Evolutionary conservation across 2,888 invertebrate genomes (phyloP).

Genomic region (Phortica magna): DNA sequence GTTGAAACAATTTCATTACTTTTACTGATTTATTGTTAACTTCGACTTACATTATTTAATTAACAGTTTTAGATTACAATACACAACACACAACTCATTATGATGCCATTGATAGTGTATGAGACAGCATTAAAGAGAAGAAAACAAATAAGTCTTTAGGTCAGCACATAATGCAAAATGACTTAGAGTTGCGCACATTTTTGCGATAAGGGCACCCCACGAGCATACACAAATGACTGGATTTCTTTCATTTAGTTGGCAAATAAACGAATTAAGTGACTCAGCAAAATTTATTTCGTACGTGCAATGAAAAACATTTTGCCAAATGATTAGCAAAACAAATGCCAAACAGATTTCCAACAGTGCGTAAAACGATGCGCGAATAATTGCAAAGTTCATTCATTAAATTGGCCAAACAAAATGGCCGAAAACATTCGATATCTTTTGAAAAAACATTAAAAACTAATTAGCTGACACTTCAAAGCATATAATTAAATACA

Average conservation of each 20-base stretch:
- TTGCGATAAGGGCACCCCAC: background rate
- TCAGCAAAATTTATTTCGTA: conserved; percentile 5
- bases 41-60: too few species aligned
- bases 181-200: background rate
- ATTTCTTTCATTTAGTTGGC: conserved; percentile 2
- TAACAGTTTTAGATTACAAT: too few species aligned
- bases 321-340: conserved; percentile 18
- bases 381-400: background rate
- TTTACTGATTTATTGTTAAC: too few species aligned
- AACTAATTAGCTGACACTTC: background rate
- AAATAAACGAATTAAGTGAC: conserved; percentile 20
- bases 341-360: conserved; percentile 5
- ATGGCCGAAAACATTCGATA: background rate
- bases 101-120: too few species aligned
- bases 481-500: background rate
- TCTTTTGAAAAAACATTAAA: background rate
- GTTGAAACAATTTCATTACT: too few species aligned
- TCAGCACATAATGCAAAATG: too few species aligned
- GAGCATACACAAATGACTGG: background rate
- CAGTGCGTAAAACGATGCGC: conserved; percentile 21
- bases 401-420: background rate
- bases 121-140: too few species aligned
- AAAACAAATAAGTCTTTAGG: too few species aligned
- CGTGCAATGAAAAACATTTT: background rate
- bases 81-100: too few species aligned